Base-by-base conservation (phyloP, 2,797 vertebrate genomes). In the Odontamblyopus rebecca region DNA sequence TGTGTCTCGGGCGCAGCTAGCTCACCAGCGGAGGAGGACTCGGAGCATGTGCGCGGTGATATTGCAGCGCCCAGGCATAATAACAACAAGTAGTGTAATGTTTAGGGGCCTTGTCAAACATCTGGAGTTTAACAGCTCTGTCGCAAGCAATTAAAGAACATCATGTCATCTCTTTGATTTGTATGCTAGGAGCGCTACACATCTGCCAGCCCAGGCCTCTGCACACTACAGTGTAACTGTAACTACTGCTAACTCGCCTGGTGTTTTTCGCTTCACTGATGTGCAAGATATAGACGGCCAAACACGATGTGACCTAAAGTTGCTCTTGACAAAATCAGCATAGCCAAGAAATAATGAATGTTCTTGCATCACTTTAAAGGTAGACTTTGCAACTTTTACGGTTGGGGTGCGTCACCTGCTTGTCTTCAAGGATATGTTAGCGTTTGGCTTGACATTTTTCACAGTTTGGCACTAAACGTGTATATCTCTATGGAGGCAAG, bases 121-220 rank as follows among this genome's bases (percentile, higher is more conserved):
- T 97, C 96, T 98, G 96, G 96, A 93, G 90, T 96, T 97, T 96
- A 97, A 98, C 93, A 95, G 95, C 96, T 96, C 95, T 92, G 93
- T 96, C 95, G 95, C 95, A 96, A 93, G 94, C 96, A 96, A 96
- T 98, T 98, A 97, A 94, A 94, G 89, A 91, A 92, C 91, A 95
- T 96, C 95, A 96, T 95, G 95, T 95, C 93, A 93, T 93, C 91
- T 93, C 93, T 97, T 96, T 97, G 96, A 97, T 98, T 96, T 97
- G 96, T 96, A 95, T 94, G 91, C 91, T 92, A 87, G 85, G 93
- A 86, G 93, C 91, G 85, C 91, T 69, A 50, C 85, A 74, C 88
- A 88, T 90, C 91, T 95, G 94, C 77, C 84, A 91, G 91, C 90
- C 88, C 15, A 23, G 88, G 19, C 62, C 26, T 2, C 29, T 61